Conservation (phyloP, 2,888 invertebrate genomes). For the Drosophila subsilvestris region DNA sequence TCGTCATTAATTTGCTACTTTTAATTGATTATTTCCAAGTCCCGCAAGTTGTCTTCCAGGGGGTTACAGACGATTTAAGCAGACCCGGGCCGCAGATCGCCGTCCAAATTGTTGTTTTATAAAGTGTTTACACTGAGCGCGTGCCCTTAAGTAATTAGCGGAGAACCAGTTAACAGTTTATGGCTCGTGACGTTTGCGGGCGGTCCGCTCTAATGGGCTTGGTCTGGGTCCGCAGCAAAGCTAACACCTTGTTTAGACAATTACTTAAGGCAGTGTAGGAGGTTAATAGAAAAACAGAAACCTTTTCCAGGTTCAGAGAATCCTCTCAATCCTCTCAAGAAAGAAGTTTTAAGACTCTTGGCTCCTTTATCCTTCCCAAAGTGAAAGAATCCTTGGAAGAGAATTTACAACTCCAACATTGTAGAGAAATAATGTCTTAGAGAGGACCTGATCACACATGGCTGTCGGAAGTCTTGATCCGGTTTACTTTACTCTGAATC, state of each 20-base stretch:
- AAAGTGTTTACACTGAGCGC: conserved; percentile 71
- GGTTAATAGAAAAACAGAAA: too few relatives aligned
- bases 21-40: conserved; percentile 74
- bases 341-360: too few relatives aligned
- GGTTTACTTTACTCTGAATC: too few relatives aligned
- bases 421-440: too few relatives aligned
- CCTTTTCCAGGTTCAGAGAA: too few relatives aligned
- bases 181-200: conserved; percentile 60
- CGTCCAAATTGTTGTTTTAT: conserved; percentile 70
- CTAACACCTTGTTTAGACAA: conserved; percentile 17
- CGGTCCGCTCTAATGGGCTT: conserved; percentile 25
- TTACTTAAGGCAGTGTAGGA: background rate
- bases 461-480: too few relatives aligned
- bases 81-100: conserved; percentile 11
- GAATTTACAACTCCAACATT: too few relatives aligned
- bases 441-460: too few relatives aligned
- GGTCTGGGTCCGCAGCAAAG: background rate
- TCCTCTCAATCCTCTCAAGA: too few relatives aligned
- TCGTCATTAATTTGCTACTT: conserved; percentile 69
- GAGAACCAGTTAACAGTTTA: conserved; percentile 59
- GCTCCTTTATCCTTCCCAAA: too few relatives aligned
- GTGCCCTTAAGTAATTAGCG: conserved; percentile 73
- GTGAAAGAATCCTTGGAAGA: too few relatives aligned
- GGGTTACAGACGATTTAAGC: conserved; percentile 19
- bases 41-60: conserved; percentile 11